phyloP scores from a whole-genome alignment of 2,888 invertebrate genomes.

The Latheticus oryzae region DNA sequence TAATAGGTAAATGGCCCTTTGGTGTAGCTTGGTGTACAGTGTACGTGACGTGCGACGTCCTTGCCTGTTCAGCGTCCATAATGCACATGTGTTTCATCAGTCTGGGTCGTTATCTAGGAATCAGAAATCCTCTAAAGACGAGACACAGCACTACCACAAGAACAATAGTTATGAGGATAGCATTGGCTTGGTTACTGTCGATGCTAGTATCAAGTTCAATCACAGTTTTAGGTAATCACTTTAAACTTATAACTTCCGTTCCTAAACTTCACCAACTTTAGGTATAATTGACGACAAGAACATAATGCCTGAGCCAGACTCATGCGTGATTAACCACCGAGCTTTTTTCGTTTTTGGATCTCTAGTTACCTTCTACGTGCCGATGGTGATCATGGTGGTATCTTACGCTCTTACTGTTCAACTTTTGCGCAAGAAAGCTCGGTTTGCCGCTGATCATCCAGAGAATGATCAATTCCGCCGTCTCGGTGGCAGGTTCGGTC shows the following conservation, averaged over 20 bases:
- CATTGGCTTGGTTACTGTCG: slow-evolving; percentile 91
- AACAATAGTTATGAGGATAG: slow-evolving; percentile 87
- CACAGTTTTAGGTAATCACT: slow-evolving; percentile 81
- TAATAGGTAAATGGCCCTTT: slow-evolving; percentile 90
- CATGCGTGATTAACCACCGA: slow-evolving; percentile 86
- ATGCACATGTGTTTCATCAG: slow-evolving; percentile 96
- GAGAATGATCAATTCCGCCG: slow-evolving; percentile 71
- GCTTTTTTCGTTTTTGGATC: slow-evolving; percentile 93
- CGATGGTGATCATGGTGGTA: slow-evolving; percentile 94
- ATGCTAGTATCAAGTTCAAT: slow-evolving; percentile 89
- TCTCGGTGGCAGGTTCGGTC: slow-evolving; percentile 64
- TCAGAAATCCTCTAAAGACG: slow-evolving; percentile 88
- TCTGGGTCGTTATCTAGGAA: slow-evolving; percentile 88
- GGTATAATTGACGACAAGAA: slow-evolving; percentile 81
- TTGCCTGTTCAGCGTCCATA: slow-evolving; percentile 95
- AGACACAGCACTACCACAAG: slow-evolving; percentile 86
- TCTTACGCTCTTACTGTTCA: slow-evolving; percentile 92
- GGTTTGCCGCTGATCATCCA: slow-evolving; percentile 76
- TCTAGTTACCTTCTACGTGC: slow-evolving; percentile 93
- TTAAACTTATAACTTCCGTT: background rate
- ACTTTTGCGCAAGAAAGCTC: slow-evolving; percentile 82
- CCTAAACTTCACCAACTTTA: slow-evolving; percentile 59
- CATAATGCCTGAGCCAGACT: slow-evolving; percentile 82
- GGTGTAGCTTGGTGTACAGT: slow-evolving; percentile 93
- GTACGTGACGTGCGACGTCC: slow-evolving; percentile 94